Conservation (phyloP, 2,113 vertebrate genomes). For the Hypomesus transpacificus region DNA sequence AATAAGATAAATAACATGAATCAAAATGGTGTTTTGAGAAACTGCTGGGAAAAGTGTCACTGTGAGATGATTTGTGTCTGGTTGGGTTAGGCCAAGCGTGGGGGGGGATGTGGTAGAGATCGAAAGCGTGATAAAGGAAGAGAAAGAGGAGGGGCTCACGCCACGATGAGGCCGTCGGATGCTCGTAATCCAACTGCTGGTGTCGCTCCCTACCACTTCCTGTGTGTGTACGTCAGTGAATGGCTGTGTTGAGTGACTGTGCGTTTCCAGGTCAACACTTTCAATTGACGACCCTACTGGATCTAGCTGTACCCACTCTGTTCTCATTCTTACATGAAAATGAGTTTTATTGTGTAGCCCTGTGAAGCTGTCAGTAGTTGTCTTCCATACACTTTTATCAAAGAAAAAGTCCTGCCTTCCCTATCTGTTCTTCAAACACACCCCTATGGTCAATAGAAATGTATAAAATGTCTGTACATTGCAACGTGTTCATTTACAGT, state of each 20-base stretch:
- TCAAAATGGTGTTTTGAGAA: constrained; percentile 61
- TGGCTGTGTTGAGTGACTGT: constrained; percentile 20
- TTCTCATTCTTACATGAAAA: constrained; percentile 23
- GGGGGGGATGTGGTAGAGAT: neutral
- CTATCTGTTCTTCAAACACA: constrained; percentile 8
- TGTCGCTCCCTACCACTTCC: neutral
- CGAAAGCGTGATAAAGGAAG: constrained; percentile 7
- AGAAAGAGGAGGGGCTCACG: constrained; percentile 1
- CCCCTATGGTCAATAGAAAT: neutral
- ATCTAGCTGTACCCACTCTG: constrained; percentile 21
- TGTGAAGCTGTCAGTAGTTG: constrained; percentile 32
- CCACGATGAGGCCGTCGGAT: neutral
- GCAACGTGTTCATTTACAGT: neutral
- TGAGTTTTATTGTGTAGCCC: constrained; percentile 28
- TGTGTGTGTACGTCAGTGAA: constrained; percentile 27
- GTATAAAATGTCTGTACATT: neutral
- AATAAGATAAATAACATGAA: constrained; percentile 64
- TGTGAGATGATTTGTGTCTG: constrained; percentile 29
- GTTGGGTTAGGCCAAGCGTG: neutral
- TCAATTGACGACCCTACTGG: constrained; percentile 21
- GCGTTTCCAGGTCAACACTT: constrained; percentile 12
- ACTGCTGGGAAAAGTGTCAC: constrained; percentile 21
- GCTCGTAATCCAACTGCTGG: neutral
- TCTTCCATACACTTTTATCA: constrained; percentile 47
- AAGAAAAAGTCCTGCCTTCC: constrained; percentile 11